Conservation (phyloP, 2,113 vertebrate species). For the Taxidea taxus region DNA sequence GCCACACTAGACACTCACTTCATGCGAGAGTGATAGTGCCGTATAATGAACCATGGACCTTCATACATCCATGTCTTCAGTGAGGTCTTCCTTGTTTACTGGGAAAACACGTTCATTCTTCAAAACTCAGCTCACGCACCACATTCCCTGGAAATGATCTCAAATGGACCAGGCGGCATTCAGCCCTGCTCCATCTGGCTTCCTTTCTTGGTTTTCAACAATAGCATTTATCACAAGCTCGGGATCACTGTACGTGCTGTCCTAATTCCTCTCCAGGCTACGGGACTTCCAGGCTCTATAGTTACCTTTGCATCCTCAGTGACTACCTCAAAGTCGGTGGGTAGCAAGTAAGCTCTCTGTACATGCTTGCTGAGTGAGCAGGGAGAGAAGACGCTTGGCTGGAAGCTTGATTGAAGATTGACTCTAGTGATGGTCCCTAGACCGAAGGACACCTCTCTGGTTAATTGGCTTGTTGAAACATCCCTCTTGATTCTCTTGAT, state of each 20-base stretch:
- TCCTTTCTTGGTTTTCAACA: accelerated
- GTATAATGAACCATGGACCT: accelerated
- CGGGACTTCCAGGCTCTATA: accelerated
- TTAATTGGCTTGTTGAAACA: neutral
- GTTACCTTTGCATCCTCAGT: neutral
- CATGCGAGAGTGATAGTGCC: accelerated
- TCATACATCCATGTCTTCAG: neutral
- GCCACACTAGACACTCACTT: accelerated
- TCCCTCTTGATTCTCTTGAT: neutral
- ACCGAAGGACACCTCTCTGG: accelerated
- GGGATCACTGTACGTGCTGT: accelerated
- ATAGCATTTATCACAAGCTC: accelerated
- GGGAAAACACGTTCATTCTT: neutral
- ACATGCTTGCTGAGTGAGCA: too few relatives aligned
- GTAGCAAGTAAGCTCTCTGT: neutral
- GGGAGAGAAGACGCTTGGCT: neutral
- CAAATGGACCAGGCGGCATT: accelerated
- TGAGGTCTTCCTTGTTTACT: neutral
- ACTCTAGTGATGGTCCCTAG: accelerated
- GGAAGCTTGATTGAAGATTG: neutral
- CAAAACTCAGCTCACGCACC: neutral
- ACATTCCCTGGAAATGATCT: neutral
- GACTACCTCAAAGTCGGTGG: accelerated
- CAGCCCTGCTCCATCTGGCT: accelerated
- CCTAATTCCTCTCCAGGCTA: accelerated